Conservation (phyloP, 2,888 invertebrate genomes). For the Yponomeuta cagnagella region DNA sequence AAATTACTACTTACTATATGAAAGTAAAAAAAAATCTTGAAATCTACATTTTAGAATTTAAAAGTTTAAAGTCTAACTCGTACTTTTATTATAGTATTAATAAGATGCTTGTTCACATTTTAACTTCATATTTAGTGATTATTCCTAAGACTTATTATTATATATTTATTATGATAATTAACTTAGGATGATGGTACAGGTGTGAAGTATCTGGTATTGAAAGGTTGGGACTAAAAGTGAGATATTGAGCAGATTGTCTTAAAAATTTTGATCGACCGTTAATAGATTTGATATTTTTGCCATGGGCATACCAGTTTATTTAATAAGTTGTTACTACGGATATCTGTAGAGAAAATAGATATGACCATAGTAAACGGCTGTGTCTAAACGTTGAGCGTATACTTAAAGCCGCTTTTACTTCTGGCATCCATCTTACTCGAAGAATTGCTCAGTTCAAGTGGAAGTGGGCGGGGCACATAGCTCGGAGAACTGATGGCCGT, state of each 20-base stretch:
- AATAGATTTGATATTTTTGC: constrained; percentile 20
- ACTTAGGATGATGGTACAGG: constrained; percentile 35
- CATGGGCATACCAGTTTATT: constrained; percentile 5
- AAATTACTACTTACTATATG: constrained; percentile 67
- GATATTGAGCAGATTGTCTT: constrained; percentile 41
- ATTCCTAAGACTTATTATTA: constrained; percentile 44
- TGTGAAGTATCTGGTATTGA: background rate
- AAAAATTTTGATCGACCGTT: constrained; percentile 36
- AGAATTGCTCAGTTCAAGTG: too few relatives aligned
- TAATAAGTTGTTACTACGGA: background rate
- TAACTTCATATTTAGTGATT: constrained; percentile 70
- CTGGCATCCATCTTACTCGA: too few relatives aligned
- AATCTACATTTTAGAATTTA: constrained; percentile 72
- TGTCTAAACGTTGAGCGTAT: background rate
- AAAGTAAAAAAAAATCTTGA: constrained; percentile 52
- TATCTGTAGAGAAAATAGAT: background rate
- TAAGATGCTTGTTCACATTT: constrained; percentile 75
- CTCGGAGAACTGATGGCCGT: too few relatives aligned
- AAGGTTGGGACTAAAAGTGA: constrained; percentile 46
- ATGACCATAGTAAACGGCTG: background rate
- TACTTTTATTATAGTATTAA: constrained; percentile 60
- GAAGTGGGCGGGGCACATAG: too few relatives aligned
- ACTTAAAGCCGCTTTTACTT: too few relatives aligned
- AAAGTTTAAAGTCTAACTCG: constrained; percentile 72
- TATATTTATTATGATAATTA: constrained; percentile 37